These are phyloP conservation scores for Tringa solitaria DNA, from an alignment of 2,113 vertebrate species.

Conservation along the genomic window DNA sequence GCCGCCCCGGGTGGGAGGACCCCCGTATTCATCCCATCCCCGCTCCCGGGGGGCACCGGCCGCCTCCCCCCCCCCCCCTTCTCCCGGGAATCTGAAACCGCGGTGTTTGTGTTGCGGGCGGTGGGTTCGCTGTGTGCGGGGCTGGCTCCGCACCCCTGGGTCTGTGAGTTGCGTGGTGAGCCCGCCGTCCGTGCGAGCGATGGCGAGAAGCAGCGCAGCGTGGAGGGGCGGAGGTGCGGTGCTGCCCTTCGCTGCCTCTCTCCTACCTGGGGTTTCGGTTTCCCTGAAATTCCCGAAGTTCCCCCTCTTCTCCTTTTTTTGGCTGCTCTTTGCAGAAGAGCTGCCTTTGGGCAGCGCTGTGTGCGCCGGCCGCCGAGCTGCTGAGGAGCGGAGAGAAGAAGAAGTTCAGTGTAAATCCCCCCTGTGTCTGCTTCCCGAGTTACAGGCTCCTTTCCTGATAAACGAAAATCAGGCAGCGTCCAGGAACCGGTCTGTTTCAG, in stretches of 20 bases:
- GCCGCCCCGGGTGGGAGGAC: rapidly evolving
- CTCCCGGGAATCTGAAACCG: not conserved
- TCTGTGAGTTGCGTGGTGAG: too few relatives aligned
- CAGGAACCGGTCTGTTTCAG: not conserved
- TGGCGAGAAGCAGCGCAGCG: rapidly evolving
- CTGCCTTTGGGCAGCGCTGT: not conserved
- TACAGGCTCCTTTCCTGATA: rapidly evolving
- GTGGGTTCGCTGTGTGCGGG: rapidly evolving
- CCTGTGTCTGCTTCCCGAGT: not conserved
- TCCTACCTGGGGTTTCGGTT: not conserved
- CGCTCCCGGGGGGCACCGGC: not conserved
- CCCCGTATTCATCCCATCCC: rapidly evolving
- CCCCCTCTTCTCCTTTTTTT: too few relatives aligned
- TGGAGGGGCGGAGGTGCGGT: rapidly evolving
- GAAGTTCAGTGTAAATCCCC: not conserved
- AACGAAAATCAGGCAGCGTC: not conserved
- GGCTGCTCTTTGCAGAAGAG: not conserved
- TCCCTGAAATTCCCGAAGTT: not conserved
- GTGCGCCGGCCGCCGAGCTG: not conserved
- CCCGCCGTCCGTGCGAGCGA: too few relatives aligned
- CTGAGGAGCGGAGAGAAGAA: not conserved
- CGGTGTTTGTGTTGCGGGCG: rapidly evolving
- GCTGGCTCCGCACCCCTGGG: rapidly evolving
- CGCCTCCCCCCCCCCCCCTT: not conserved
- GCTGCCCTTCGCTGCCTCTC: rapidly evolving